Conservation (phyloP, 2,113 vertebrate genomes). For the Loxodonta africana region DNA sequence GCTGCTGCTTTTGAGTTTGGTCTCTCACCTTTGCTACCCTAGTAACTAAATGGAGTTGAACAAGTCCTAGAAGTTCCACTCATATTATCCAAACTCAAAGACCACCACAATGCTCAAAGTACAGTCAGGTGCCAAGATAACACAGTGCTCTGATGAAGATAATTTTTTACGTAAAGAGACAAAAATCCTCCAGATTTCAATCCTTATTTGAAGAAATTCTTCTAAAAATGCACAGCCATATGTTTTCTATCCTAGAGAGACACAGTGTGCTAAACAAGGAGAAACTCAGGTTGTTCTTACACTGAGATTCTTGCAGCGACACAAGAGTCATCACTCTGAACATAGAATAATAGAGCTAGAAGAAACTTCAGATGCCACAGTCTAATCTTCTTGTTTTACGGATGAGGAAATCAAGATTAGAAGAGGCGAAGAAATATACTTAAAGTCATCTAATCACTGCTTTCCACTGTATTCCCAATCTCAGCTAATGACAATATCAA, state of each 20-base stretch:
- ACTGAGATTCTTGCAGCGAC: background rate
- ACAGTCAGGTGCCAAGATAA: background rate
- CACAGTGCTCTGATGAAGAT: background rate
- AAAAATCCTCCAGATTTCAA: background rate
- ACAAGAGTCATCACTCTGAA: background rate
- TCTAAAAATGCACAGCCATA: background rate
- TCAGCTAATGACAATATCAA: background rate
- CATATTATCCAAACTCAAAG: background rate
- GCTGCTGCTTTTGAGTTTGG: background rate
- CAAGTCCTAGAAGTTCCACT: background rate
- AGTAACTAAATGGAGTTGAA: background rate
- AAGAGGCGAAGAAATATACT: background rate
- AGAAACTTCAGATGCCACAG: background rate
- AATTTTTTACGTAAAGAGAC: slow-evolving; percentile 25
- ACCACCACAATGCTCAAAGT: background rate
- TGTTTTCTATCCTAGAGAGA: background rate
- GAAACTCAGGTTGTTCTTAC: background rate
- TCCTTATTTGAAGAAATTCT: slow-evolving; percentile 16
- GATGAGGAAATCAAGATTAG: background rate
- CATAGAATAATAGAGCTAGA: background rate
- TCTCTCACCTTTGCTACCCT: background rate
- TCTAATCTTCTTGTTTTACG: background rate
- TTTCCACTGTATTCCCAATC: background rate
- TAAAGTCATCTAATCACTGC: background rate
- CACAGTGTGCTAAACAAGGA: background rate